Conservation (phyloP, 2,888 invertebrate species). For the Drosophila sordidapex region DNA sequence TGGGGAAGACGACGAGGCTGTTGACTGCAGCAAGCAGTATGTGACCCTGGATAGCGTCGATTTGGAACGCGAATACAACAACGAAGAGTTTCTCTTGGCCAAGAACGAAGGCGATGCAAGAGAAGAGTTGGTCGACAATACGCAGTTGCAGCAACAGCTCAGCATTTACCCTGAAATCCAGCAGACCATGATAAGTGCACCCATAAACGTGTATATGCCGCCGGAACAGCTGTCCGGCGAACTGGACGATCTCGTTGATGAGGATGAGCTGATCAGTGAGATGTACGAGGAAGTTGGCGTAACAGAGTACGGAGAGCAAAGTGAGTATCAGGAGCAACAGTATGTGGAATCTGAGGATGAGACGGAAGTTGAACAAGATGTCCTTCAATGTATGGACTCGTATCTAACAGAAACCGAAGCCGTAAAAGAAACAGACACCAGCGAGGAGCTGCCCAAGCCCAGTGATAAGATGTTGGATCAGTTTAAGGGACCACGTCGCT, state of each 20-base stretch:
- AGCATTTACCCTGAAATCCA: constrained; percentile 33
- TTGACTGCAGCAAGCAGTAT: constrained; percentile 35
- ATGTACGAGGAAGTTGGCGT: too few species aligned
- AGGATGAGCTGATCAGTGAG: too few species aligned
- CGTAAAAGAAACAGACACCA: neutral
- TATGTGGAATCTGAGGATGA: too few species aligned
- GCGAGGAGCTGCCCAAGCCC: constrained; percentile 45
- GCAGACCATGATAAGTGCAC: constrained; percentile 26
- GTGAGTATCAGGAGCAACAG: too few species aligned
- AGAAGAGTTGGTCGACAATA: constrained; percentile 42
- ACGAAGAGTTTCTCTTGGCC: constrained; percentile 55
- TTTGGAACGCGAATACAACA: constrained; percentile 48
- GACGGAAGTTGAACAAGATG: too few species aligned
- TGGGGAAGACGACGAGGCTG: constrained; percentile 37
- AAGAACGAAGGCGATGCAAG: constrained; percentile 43
- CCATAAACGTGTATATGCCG: constrained; percentile 45
- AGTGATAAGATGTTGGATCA: constrained; percentile 63
- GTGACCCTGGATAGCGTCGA: constrained; percentile 63
- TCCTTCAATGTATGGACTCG: neutral
- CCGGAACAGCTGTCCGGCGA: constrained; percentile 50
- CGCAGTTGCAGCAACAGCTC: constrained; percentile 47
- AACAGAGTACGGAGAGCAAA: too few species aligned
- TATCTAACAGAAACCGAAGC: constrained; percentile 7
- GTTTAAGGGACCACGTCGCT: constrained; percentile 71
- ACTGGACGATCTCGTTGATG: constrained; percentile 28